A percentile compares a stretch with the other conserved stretches of the same genome.
phyloP scores from a whole-genome alignment of 2,888 invertebrate species.

The Notodonta ziczac region DNA sequence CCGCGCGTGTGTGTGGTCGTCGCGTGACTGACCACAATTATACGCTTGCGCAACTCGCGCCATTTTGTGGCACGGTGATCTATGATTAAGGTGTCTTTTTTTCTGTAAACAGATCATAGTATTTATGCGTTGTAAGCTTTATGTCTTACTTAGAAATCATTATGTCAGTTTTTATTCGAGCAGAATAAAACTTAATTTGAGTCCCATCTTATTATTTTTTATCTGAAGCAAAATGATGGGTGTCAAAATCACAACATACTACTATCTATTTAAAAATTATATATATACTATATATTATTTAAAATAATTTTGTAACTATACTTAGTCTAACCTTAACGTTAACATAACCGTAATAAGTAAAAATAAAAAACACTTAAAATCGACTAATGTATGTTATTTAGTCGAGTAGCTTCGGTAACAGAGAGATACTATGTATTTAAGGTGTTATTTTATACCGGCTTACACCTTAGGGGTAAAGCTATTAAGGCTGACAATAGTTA shows the following conservation, averaged over 20 bases:
- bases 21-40: slow-evolving; percentile 71
- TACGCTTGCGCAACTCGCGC: slow-evolving; percentile 53
- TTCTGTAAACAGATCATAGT: slow-evolving; percentile 39
- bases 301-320: not conserved
- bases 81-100: slow-evolving; percentile 38
- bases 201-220: no score
- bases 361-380: slow-evolving; percentile 61
- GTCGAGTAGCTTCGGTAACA: slow-evolving; percentile 32
- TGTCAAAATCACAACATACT: no score
- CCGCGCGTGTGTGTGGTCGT: slow-evolving; percentile 68
- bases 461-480: slow-evolving; percentile 36
- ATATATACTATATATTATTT: no score
- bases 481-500: slow-evolving; percentile 13
- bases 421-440: slow-evolving; percentile 33
- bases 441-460: slow-evolving; percentile 50
- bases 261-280: no score
- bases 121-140: slow-evolving; percentile 21
- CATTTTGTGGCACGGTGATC: slow-evolving; percentile 49
- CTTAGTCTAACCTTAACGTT: no score
- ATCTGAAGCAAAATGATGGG: no score
- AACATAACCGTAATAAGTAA: no score
- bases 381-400: slow-evolving; percentile 56
- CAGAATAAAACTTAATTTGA: no score
- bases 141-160: slow-evolving; percentile 9
- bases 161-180: not conserved